Evolutionary conservation across 1,140 invertebrate genomes (phyloP), one percentile per base, ranked within the genome.

Genomic region (Drosophila novamexicana): DNA sequence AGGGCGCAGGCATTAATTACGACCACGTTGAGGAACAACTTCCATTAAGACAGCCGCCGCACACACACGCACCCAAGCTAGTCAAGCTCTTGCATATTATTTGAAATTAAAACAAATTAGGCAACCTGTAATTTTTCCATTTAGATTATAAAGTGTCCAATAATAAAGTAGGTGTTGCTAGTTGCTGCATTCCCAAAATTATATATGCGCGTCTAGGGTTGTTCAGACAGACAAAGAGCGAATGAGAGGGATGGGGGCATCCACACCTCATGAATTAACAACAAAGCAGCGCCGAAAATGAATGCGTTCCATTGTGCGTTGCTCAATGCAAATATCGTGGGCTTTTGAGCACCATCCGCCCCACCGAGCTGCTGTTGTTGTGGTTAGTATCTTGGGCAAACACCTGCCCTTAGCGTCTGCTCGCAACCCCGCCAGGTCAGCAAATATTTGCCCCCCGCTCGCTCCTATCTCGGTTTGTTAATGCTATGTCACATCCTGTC

Each of bases 71-170:
- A 67, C 52, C 52, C 44, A 70, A 39, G 39, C 39, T 47, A 56
- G 67, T 22, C 50, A 12, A 42, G 37, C 69, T 52, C 84, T 73
- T 89, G 84, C 83, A 88, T 88, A 83, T 88, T 83, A 79, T 88
- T 88, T 83, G 71, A 90, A 90, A 90, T 89, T 89, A 89, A 89
- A 89, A 89, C 83, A 91, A 91, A 91, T 91, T 91, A 91, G 88
- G 72, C 75, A 91, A 83, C 77, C 79, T 91, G 82, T 89, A 91
- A 91, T 86, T 84, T 89, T 89, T 77, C 58, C 74, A 91, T 91
- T 88, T 88, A 83, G 80, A 77, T 77, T 81, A 83, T 89, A 78
- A 89, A 88, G 80, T 89, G 84, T 89, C 81, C 88, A 83, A 84
- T 90, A 86, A 84, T 88, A 75, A 91, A 89, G 88, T 91, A 89